phyloP scores from a whole-genome alignment of 1,140 invertebrate species.

The Dendrolimus punctatus region DNA sequence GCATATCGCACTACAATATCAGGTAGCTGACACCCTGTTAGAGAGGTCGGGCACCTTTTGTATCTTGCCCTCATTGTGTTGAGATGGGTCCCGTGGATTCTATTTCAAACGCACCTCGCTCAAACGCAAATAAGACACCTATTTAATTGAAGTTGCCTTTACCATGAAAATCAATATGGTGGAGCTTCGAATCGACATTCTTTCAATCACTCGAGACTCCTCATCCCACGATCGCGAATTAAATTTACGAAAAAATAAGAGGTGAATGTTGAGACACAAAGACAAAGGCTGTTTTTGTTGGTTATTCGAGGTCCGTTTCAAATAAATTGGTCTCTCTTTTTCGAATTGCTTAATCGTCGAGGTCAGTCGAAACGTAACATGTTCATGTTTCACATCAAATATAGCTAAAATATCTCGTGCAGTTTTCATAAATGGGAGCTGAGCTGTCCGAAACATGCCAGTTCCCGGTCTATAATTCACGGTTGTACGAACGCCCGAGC shows the following conservation, averaged over 20 bases:
- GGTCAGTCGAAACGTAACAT: no score
- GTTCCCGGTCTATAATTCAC: conserved; percentile 28
- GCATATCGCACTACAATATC: conserved; percentile 51
- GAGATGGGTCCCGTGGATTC: conserved; percentile 39
- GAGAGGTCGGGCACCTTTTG: conserved; percentile 43
- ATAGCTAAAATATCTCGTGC: conserved; percentile 3
- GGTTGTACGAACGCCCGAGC: conserved; percentile 19
- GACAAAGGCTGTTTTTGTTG: no score
- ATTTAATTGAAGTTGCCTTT: conserved; percentile 31
- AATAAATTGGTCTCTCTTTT: no score
- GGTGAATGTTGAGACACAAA: no score
- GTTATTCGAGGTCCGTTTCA: no score
- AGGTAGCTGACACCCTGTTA: conserved; percentile 59
- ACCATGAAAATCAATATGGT: conserved; percentile 6
- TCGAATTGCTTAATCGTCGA: no score
- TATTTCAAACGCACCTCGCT: conserved; percentile 38
- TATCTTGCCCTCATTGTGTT: conserved; percentile 42
- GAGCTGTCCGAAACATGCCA: conserved; percentile 28
- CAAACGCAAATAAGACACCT: conserved; percentile 31
- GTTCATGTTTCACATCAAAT: no score
- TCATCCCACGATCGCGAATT: not conserved
- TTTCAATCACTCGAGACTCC: conserved; percentile 2
- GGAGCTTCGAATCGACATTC: not conserved
- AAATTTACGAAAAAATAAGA: no score
- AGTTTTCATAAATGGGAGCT: conserved; percentile 8